Evolutionary conservation across 2,888 invertebrate species (phyloP).

Genomic region (Meloe dianella): DNA sequence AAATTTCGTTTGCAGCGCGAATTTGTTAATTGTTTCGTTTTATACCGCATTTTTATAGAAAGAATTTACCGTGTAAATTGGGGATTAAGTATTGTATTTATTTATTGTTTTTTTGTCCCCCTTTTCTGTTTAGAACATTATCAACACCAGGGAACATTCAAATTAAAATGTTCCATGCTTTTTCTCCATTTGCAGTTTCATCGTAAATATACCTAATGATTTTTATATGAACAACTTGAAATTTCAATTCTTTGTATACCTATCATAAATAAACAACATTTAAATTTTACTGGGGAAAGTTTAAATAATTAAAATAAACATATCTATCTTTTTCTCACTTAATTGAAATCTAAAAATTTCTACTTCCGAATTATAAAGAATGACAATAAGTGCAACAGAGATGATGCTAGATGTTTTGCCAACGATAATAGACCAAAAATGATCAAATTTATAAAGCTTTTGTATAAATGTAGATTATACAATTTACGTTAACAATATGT

Average conservation of each 20-base stretch:
- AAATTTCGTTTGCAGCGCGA: too few relatives aligned
- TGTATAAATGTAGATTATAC: slow-evolving; percentile 34
- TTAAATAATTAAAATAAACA: too few relatives aligned
- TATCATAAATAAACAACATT: background rate
- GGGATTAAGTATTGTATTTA: background rate
- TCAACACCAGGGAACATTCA: slow-evolving; percentile 14
- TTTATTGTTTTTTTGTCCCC: background rate
- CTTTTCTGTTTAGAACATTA: background rate
- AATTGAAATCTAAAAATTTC: too few relatives aligned
- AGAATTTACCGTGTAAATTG: too few relatives aligned
- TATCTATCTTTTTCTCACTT: too few relatives aligned
- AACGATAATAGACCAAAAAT: background rate
- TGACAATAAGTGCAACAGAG: too few relatives aligned
- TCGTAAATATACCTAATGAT: background rate
- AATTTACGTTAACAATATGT: slow-evolving; percentile 34
- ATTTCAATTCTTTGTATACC: background rate
- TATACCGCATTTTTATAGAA: too few relatives aligned
- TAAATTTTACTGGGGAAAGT: background rate
- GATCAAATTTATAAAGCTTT: slow-evolving; percentile 43
- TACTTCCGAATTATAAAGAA: too few relatives aligned
- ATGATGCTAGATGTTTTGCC: too few relatives aligned
- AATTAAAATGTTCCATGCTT: background rate
- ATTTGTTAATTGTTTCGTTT: too few relatives aligned
- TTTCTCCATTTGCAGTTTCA: background rate
- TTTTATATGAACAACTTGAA: background rate